A percentile compares a stretch with the other conserved stretches of the same genome.
phyloP scores from a whole-genome alignment of 2,888 invertebrate species.

The Empis stercorea region DNA sequence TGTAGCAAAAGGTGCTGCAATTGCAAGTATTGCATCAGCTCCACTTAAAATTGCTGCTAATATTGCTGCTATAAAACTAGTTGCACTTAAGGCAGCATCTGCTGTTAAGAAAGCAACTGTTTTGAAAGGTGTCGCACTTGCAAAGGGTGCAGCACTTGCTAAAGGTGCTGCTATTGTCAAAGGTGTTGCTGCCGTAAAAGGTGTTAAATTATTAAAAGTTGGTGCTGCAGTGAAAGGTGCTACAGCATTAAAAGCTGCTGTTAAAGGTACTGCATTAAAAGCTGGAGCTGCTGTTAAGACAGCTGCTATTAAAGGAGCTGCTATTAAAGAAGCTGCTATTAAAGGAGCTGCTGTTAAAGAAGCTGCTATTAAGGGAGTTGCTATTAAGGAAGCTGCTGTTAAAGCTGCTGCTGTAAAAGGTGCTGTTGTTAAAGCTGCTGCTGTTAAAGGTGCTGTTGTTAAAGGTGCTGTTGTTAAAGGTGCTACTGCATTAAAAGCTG shows the following conservation, averaged over 20 bases:
- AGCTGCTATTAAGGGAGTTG: background rate
- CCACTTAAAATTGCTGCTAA: background rate
- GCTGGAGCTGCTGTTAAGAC: background rate
- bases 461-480: background rate
- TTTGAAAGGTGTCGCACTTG: background rate
- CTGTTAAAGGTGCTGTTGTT: background rate
- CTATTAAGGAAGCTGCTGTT: too few species aligned
- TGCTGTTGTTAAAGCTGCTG: background rate
- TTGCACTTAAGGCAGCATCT: background rate
- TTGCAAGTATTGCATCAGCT: background rate
- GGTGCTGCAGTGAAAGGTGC: background rate
- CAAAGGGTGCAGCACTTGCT: background rate
- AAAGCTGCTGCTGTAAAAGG: background rate
- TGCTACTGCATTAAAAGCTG: background rate
- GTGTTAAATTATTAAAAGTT: background rate
- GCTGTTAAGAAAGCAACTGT: background rate
- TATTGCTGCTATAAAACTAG: background rate
- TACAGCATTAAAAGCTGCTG: background rate
- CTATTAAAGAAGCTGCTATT: background rate
- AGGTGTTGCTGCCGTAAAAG: background rate
- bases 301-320: background rate
- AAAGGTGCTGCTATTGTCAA: background rate
- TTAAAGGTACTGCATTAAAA: background rate
- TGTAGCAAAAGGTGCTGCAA: background rate
- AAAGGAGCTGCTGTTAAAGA: too few species aligned